Evolutionary conservation across 2,888 invertebrate genomes (phyloP).

Genomic region (Tineola bisselliella): DNA sequence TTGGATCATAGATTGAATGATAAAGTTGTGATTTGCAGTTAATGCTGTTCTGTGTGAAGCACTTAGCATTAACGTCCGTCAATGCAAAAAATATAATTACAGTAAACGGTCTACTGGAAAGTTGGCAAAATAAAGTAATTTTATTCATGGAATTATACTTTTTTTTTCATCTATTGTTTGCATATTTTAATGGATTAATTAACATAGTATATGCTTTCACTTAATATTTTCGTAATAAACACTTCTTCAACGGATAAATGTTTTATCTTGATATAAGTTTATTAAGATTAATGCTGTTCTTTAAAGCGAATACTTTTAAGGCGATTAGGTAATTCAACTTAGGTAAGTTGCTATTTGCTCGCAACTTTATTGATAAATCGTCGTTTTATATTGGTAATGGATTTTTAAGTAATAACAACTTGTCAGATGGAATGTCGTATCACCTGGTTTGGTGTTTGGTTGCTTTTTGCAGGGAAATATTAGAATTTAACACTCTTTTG

Average conservation of each 20-base stretch:
- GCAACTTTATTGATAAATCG: background rate
- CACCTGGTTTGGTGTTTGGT: background rate
- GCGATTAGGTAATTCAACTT: background rate
- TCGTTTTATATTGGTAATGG: background rate
- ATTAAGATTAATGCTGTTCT: conserved; percentile 1
- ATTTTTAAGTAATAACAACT: background rate
- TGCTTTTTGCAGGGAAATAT: too few relatives aligned
- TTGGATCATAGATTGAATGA: too few relatives aligned
- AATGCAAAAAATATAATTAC: too few relatives aligned
- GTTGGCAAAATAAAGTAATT: too few relatives aligned
- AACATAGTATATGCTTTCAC: background rate
- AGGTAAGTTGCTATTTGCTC: background rate
- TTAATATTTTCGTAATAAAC: conserved; percentile 1
- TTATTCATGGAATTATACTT: background rate
- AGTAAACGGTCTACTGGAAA: too few relatives aligned
- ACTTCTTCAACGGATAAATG: background rate
- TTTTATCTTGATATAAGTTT: conserved; percentile 2
- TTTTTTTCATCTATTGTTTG: background rate
- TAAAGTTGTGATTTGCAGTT: too few relatives aligned
- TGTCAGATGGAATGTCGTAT: background rate
- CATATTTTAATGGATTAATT: background rate
- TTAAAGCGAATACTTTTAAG: background rate
- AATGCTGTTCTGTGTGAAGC: too few relatives aligned
- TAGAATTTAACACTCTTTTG: too few relatives aligned
- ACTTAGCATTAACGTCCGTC: too few relatives aligned